Evolutionary conservation across 2,888 invertebrate genomes (phyloP).

Genomic region (Drosophila vallismaia): DNA sequence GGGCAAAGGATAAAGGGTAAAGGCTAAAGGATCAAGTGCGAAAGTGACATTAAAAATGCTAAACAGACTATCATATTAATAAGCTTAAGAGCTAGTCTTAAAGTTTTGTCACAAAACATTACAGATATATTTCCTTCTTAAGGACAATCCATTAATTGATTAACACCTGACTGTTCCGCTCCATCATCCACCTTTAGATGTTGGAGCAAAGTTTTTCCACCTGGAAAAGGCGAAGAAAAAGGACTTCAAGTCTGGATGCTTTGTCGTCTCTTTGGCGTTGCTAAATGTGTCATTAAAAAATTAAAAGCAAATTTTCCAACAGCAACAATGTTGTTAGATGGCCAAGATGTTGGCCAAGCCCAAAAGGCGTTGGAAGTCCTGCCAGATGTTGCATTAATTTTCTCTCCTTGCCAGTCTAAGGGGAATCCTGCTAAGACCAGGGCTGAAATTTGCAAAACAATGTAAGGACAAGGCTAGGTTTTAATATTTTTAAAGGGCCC

Average conservation of each 20-base stretch:
- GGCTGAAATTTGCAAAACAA: neutral
- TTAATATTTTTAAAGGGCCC: neutral
- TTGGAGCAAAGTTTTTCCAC: too few species aligned
- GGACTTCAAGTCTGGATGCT: neutral
- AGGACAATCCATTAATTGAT: constrained; percentile 57
- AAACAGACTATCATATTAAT: neutral
- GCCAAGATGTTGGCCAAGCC: neutral
- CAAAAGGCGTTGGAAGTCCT: neutral
- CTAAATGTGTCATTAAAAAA: constrained; percentile 73
- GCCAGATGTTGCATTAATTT: neutral
- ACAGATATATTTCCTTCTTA: neutral
- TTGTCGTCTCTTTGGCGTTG: constrained; percentile 6
- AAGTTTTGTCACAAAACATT: neutral
- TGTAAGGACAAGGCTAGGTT: neutral
- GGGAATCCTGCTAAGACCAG: neutral
- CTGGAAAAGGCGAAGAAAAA: neutral
- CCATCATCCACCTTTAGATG: constrained; percentile 46
- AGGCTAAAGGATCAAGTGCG: neutral
- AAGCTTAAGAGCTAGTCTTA: neutral
- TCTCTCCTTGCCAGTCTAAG: neutral
- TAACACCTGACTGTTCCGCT: constrained; percentile 61
- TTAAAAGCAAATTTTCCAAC: constrained; percentile 68
- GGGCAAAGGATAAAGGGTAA: neutral
- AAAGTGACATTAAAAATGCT: neutral
- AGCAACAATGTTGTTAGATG: constrained; percentile 7